A percentile compares a stretch with the other conserved stretches of the same genome.
Conservation (phyloP, 92 coral and sea anemone species). For the Montipora capitata region DNA sequence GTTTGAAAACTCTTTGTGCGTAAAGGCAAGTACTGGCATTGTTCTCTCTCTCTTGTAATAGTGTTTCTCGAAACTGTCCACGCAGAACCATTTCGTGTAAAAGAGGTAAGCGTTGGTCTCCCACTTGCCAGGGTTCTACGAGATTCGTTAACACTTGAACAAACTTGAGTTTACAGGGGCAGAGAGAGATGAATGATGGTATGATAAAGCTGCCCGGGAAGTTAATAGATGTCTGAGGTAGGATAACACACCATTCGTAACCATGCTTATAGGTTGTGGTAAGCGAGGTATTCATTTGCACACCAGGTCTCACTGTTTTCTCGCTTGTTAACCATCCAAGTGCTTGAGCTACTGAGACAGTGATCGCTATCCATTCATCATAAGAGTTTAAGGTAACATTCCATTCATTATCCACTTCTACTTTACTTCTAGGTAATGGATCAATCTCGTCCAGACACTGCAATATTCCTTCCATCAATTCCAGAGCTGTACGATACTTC, state of each 20-base stretch:
- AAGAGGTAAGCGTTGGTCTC: too few relatives aligned
- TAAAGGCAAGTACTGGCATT: not conserved
- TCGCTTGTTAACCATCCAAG: not conserved
- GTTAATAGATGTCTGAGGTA: not conserved
- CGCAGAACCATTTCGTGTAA: not conserved
- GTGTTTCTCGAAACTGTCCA: not conserved
- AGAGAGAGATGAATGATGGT: not conserved
- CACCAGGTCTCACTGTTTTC: not conserved
- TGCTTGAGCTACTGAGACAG: not conserved
- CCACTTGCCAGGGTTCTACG: not conserved
- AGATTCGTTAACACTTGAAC: not conserved
- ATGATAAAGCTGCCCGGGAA: not conserved
- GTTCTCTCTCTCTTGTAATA: not conserved
- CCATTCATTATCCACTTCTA: not conserved
- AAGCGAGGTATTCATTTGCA: not conserved
- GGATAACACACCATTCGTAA: conserved; percentile 7
- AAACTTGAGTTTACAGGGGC: not conserved
- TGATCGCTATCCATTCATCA: not conserved
- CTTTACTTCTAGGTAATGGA: too few relatives aligned
- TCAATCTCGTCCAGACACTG: too few relatives aligned
- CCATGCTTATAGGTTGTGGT: not conserved
- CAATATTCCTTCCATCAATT: too few relatives aligned
- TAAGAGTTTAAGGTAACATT: not conserved
- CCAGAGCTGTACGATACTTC: not conserved
- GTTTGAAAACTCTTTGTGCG: not conserved